Percentiles rank a stretch among this genome's conserved stretches.
phyloP scores from a whole-genome alignment of 2,797 vertebrate species.

The Gephyroberyx darwinii region DNA sequence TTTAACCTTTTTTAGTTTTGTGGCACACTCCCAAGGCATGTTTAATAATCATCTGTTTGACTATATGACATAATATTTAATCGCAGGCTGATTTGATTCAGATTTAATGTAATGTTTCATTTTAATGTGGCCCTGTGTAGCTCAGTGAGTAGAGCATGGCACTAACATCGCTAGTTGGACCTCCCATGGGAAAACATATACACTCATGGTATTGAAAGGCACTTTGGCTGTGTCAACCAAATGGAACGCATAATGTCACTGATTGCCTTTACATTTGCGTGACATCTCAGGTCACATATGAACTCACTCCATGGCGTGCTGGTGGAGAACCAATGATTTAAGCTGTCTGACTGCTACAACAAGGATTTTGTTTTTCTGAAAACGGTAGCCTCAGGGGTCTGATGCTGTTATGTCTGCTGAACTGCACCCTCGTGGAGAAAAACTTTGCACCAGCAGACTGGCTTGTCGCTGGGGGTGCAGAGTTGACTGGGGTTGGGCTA shows the following conservation, averaged over 20 bases:
- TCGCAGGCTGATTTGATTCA: neutral
- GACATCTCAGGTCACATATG: constrained; percentile 48
- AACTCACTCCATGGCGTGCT: constrained; percentile 25
- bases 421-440: constrained; percentile 46
- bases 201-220: constrained; percentile 13
- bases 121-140: too few relatives aligned
- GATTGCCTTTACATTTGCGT: constrained; percentile 58
- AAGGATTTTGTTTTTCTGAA: constrained; percentile 68
- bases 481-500: constrained; percentile 50
- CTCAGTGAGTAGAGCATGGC: neutral
- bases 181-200: constrained; percentile 16
- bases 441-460: constrained; percentile 37
- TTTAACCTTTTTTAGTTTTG: too few relatives aligned
- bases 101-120: neutral
- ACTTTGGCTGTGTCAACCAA: constrained; percentile 53
- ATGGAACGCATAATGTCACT: constrained; percentile 49
- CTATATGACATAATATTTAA: too few relatives aligned
- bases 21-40: too few relatives aligned
- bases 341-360: constrained; percentile 33
- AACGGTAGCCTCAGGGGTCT: constrained; percentile 57
- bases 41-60: too few relatives aligned
- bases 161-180: neutral
- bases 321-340: constrained; percentile 34
- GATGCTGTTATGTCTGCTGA: constrained; percentile 50
- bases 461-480: constrained; percentile 58